These are phyloP conservation scores for Benitochromis conjunctus DNA, from an alignment of 2,113 vertebrate genomes.

Conservation along the genomic window DNA sequence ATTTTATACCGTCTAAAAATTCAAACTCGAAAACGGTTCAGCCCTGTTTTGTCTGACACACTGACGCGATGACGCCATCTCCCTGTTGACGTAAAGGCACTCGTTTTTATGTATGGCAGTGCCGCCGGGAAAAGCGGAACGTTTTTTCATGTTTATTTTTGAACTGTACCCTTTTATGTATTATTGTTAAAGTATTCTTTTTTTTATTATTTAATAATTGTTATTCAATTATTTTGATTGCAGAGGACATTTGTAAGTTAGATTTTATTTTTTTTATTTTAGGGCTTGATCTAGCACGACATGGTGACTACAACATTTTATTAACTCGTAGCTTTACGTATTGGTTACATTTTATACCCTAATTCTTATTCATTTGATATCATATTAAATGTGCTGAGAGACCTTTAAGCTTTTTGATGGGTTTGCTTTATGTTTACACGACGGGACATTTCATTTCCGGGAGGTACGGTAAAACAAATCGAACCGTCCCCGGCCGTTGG, in stretches of 20 bases:
- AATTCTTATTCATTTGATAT: neutral
- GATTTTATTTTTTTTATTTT: neutral
- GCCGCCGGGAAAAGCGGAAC: neutral
- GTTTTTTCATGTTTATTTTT: neutral
- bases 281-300: neutral
- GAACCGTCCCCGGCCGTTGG: neutral
- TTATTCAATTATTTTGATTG: neutral
- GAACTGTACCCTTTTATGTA: fast-evolving
- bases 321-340: neutral
- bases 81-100: neutral
- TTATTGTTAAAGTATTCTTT: neutral
- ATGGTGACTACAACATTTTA: neutral
- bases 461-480: fast-evolving
- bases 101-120: neutral
- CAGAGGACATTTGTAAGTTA: neutral
- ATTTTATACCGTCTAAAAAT: neutral
- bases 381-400: neutral
- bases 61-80: slow-evolving; percentile 25
- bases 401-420: neutral
- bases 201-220: neutral
- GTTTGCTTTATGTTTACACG: neutral
- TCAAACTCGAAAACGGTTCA: slow-evolving; percentile 46
- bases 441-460: neutral
- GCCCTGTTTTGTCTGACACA: slow-evolving; percentile 17
- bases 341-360: neutral